These are phyloP conservation scores for Pterostichus madidus DNA, from an alignment of 2,888 invertebrate genomes.

Conservation along the genomic window DNA sequence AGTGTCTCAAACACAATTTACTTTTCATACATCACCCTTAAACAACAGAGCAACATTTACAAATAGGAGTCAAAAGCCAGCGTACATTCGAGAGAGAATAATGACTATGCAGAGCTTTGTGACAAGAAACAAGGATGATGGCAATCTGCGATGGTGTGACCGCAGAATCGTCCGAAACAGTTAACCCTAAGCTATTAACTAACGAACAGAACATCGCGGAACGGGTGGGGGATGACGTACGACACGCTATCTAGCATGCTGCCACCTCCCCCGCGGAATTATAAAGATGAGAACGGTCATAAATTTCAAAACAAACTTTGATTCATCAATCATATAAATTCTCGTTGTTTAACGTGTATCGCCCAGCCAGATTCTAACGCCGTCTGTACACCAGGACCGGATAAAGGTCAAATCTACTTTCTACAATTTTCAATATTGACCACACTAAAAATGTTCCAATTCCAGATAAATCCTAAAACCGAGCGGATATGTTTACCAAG, in stretches of 20 bases:
- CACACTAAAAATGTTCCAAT: no score
- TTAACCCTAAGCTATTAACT: slow-evolving; percentile 55
- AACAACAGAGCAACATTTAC: slow-evolving; percentile 14
- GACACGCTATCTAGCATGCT: slow-evolving; percentile 44
- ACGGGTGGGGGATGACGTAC: not conserved
- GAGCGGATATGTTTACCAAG: no score
- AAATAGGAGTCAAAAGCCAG: slow-evolving; percentile 24
- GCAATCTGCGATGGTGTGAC: slow-evolving; percentile 30
- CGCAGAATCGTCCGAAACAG: slow-evolving; percentile 30
- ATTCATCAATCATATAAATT: slow-evolving; percentile 64
- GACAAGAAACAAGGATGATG: slow-evolving; percentile 38
- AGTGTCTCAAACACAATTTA: not conserved
- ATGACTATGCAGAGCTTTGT: slow-evolving; percentile 27
- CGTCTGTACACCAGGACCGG: slow-evolving; percentile 6
- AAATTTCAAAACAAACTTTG: slow-evolving; percentile 61
- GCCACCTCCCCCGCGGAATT: slow-evolving; percentile 43
- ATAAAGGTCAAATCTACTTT: not conserved
- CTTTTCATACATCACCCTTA: not conserved
- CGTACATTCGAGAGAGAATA: slow-evolving; percentile 20
- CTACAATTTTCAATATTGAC: no score
- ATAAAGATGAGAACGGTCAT: slow-evolving; percentile 61
- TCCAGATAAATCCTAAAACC: no score
- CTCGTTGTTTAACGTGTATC: slow-evolving; percentile 39
- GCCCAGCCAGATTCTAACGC: not conserved
- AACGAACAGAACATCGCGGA: slow-evolving; percentile 36